A percentile compares a stretch with the other conserved stretches of the same genome.
Conservation (phyloP, 2,113 vertebrate species). For the Thamnaconus septentrionalis region DNA sequence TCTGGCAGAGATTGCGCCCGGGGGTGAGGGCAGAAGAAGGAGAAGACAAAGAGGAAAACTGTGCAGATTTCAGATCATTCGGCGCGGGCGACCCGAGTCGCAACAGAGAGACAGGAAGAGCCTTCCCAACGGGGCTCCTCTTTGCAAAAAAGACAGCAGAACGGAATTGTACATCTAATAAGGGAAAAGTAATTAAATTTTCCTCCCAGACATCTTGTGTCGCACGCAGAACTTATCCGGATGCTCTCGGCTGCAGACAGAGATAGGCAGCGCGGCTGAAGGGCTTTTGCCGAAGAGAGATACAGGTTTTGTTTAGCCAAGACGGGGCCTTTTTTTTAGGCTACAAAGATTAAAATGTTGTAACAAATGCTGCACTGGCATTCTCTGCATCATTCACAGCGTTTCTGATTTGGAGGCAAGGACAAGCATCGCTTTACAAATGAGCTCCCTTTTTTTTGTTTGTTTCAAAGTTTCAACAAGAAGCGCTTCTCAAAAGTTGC, state of each 20-base stretch:
- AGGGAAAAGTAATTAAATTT: constrained; percentile 63
- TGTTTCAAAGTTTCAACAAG: constrained; percentile 34
- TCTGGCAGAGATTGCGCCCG: constrained; percentile 17
- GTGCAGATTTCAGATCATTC: constrained; percentile 38
- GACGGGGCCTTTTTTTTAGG: constrained; percentile 31
- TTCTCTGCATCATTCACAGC: constrained; percentile 32
- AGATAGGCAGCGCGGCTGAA: constrained; percentile 29
- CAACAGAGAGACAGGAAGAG: constrained; percentile 11
- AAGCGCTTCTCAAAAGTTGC: constrained; percentile 41
- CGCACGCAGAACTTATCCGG: constrained; percentile 37
- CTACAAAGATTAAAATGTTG: constrained; percentile 44
- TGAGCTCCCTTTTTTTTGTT: constrained; percentile 6
- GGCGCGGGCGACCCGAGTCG: constrained; percentile 26
- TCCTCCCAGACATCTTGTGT: constrained; percentile 50
- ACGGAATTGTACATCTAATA: constrained; percentile 58
- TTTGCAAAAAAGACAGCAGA: constrained; percentile 41
- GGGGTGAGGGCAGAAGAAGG: constrained; percentile 31
- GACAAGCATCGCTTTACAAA: constrained; percentile 35
- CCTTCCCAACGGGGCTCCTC: constrained; percentile 30
- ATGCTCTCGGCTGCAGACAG: constrained; percentile 35
- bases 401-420: constrained; percentile 35
- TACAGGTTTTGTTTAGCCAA: constrained; percentile 39
- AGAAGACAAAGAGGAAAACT: constrained; percentile 21
- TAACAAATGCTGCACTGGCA: constrained; percentile 38
- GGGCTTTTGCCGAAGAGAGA: constrained; percentile 41